Evolutionary conservation across 2,113 vertebrate species (phyloP).

Genomic region (Fulmarus glacialis): DNA sequence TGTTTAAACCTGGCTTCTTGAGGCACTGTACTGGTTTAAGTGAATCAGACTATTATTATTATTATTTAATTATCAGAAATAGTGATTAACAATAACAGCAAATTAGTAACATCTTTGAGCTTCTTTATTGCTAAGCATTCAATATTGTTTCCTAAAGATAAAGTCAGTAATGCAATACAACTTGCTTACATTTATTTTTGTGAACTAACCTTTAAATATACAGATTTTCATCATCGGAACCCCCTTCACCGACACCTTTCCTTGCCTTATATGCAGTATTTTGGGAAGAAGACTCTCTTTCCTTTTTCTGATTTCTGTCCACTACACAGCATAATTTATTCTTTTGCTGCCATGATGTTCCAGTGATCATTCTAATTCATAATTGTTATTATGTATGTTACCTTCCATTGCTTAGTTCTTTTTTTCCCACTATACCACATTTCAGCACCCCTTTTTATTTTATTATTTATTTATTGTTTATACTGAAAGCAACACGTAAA

Average conservation of each 20-base stretch:
- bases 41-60: background rate
- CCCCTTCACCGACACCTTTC: background rate
- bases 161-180: background rate
- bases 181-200: background rate
- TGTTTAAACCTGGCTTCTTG: background rate
- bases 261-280: background rate
- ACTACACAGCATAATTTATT: background rate
- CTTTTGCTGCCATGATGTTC: background rate
- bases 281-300: background rate
- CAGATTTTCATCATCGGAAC: background rate
- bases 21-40: background rate
- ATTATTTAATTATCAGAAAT: background rate
- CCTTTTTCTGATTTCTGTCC: background rate
- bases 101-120: background rate
- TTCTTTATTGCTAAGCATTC: background rate
- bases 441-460: background rate
- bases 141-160: background rate
- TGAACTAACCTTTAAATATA: background rate
- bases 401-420: background rate
- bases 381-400: background rate
- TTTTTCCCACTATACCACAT: background rate
- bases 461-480: background rate
- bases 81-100: background rate
- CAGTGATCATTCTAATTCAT: background rate
- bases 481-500: background rate